A percentile compares a stretch with the other conserved stretches of the same genome.
These are phyloP conservation scores for Parnassius smintheus DNA, from an alignment of 2,888 invertebrate species.

Conservation along the genomic window DNA sequence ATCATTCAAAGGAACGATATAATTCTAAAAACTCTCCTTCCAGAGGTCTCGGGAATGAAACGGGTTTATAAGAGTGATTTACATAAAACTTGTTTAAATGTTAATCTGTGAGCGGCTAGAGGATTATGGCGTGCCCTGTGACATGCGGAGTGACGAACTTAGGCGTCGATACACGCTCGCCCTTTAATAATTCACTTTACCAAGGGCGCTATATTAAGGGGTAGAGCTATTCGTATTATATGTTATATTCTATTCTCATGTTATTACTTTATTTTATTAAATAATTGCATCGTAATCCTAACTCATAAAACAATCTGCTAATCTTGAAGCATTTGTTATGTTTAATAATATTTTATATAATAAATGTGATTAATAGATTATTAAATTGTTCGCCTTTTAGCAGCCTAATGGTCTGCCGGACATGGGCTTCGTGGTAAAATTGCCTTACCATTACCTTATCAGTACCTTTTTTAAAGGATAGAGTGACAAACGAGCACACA, in stretches of 20 bases:
- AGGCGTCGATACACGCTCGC: constrained; percentile 36
- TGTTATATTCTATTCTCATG: background rate
- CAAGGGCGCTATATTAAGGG: constrained; percentile 11
- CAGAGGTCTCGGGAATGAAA: constrained; percentile 44
- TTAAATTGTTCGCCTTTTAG: no score
- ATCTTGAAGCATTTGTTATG: no score
- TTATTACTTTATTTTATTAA: no score
- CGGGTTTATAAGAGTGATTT: constrained; percentile 59
- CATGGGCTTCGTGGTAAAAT: no score
- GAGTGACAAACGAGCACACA: no score
- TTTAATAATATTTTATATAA: no score
- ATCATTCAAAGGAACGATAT: constrained; percentile 27
- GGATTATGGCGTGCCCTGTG: constrained; percentile 60
- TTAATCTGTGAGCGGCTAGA: constrained; percentile 58
- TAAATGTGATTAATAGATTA: no score
- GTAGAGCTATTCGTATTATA: constrained; percentile 5
- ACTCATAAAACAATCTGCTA: no score
- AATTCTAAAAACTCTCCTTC: constrained; percentile 44
- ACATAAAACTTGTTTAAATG: constrained; percentile 80
- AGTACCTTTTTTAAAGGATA: no score
- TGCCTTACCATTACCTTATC: no score
- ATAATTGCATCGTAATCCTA: no score
- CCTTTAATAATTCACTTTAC: constrained; percentile 49
- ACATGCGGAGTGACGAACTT: constrained; percentile 38
- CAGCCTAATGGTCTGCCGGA: no score